phyloP scores from a whole-genome alignment of 2,797 vertebrate genomes.

The Kryptolebias ocellatus region DNA sequence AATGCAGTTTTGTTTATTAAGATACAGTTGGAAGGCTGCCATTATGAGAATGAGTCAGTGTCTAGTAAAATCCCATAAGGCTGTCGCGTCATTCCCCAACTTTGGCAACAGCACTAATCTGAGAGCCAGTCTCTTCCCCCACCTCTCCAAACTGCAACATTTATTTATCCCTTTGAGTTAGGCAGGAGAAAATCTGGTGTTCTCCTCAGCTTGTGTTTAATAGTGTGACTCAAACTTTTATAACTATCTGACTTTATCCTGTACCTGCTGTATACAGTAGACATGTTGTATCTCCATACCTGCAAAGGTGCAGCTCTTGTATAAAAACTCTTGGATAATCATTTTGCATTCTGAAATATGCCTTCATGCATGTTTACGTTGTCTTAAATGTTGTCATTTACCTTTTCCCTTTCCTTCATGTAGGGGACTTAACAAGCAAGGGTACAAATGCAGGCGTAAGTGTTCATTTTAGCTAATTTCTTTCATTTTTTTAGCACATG shows the following conservation, averaged over 20 bases:
- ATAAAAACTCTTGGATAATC: background rate
- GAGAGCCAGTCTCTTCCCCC: slow-evolving; percentile 13
- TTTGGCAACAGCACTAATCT: slow-evolving; percentile 45
- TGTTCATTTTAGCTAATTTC: slow-evolving; percentile 40
- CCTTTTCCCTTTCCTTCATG: slow-evolving; percentile 48
- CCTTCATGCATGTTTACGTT: slow-evolving; percentile 3
- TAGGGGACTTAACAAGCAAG: slow-evolving; percentile 99
- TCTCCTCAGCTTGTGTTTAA: background rate
- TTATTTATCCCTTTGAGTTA: slow-evolving; percentile 5
- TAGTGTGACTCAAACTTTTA: background rate
- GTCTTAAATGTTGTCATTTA: background rate
- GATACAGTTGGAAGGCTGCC: slow-evolving; percentile 21
- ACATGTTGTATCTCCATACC: background rate
- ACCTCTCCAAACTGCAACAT: slow-evolving; percentile 7
- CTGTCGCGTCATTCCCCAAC: slow-evolving; percentile 46
- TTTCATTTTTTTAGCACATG: slow-evolving; percentile 7
- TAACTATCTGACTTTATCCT: too few species aligned
- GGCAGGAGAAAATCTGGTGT: slow-evolving; percentile 9
- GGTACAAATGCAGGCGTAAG: slow-evolving; percentile 98
- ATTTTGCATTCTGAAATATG: background rate
- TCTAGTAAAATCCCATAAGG: slow-evolving; percentile 52
- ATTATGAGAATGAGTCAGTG: slow-evolving; percentile 47
- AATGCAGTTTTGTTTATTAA: slow-evolving; percentile 6
- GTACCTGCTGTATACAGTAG: background rate
- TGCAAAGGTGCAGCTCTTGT: background rate